These are phyloP conservation scores for Tenthredo amoena DNA, from an alignment of 2,888 invertebrate genomes.

Conservation along the genomic window DNA sequence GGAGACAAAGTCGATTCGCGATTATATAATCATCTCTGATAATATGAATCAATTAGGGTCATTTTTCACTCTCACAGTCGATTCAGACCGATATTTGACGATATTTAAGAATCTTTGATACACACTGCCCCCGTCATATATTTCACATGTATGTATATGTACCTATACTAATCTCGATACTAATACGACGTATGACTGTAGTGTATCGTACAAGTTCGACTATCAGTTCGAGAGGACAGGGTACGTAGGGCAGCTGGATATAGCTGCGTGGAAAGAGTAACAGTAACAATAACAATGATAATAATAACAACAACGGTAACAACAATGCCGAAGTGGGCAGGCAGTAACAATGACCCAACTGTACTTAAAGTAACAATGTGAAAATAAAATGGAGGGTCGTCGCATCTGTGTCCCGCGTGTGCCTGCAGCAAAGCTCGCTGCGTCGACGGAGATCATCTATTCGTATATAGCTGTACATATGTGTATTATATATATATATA, in stretches of 20 bases:
- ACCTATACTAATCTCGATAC: background rate
- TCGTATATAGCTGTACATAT: background rate
- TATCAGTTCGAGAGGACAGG: background rate
- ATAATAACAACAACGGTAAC: conserved; percentile 75
- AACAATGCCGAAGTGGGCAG: conserved; percentile 75
- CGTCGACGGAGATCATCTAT: conserved; percentile 15
- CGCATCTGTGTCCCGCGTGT: conserved; percentile 68
- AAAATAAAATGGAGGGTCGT: conserved; percentile 75
- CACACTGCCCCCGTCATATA: background rate
- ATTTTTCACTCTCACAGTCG: no score
- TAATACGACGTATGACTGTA: background rate
- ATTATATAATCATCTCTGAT: no score
- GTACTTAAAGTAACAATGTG: conserved; percentile 76
- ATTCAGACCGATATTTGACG: no score
- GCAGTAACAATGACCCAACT: conserved; percentile 71
- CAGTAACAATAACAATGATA: conserved; percentile 75
- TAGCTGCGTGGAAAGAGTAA: conserved; percentile 70
- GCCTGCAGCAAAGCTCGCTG: conserved; percentile 21
- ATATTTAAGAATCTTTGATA: no score
- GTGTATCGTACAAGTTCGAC: background rate
- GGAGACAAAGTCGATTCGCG: no score
- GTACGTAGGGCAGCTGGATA: conserved; percentile 19
- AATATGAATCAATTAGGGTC: no score
- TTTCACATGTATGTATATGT: background rate
- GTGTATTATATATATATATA: background rate